A percentile compares a stretch with the other conserved stretches of the same genome.
These are phyloP conservation scores for Gymnopithys bicolor DNA, from an alignment of 2,797 vertebrate species.

Conservation along the genomic window DNA sequence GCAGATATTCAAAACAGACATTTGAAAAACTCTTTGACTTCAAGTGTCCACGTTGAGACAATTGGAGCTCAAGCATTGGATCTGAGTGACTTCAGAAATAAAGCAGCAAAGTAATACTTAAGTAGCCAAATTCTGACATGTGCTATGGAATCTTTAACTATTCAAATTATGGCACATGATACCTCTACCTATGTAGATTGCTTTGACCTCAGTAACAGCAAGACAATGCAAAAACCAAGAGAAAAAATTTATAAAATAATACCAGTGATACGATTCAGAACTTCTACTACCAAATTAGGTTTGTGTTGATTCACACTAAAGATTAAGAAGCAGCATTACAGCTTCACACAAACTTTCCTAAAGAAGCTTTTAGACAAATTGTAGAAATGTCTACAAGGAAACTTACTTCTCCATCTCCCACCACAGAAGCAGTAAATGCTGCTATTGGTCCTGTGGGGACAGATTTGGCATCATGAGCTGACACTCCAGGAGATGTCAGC, in stretches of 20 bases:
- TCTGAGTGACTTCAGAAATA: not conserved
- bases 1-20: not conserved
- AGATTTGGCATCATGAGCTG: not conserved
- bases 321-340: not conserved
- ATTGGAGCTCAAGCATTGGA: not conserved
- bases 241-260: not conserved
- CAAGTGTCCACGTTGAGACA: not conserved
- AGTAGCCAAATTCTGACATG: not conserved
- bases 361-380: not conserved
- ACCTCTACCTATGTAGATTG: not conserved
- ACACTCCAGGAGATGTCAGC: not conserved
- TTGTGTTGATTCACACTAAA: not conserved
- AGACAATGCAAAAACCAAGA: not conserved
- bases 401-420: not conserved
- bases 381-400: not conserved
- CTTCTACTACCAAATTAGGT: not conserved
- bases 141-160: not conserved
- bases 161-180: not conserved
- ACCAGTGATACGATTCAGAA: not conserved
- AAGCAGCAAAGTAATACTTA: not conserved
- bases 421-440: not conserved
- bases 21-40: not conserved
- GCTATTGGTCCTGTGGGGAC: no score
- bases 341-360: not conserved
- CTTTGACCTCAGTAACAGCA: not conserved